Base-by-base conservation (phyloP, 2,797 vertebrate species). In the Acrossocheilus wenchowensis region DNA sequence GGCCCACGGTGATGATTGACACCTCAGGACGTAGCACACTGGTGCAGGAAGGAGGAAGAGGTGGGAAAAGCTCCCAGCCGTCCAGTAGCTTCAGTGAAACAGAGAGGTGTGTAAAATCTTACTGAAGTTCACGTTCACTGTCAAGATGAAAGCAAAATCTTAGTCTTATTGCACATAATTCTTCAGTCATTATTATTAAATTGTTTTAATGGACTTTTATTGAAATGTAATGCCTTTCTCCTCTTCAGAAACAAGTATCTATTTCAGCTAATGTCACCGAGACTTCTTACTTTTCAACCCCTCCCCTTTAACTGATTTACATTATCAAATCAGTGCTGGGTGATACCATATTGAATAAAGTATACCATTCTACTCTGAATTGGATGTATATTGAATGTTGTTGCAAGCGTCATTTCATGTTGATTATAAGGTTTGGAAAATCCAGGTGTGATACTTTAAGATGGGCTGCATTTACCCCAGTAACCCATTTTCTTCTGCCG, bases 31-130 rank as follows among this genome's bases (percentile, higher is more conserved):
- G 97, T 2, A 95, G 96, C 86, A 93, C 97, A 0, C 84, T 97
- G 90, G 93, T 96, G 83, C 95, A 96, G 87, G 97, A 97, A 75
- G 93, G 95, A 2, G 92, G 95, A 36, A 95, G 95, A 0, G 96
- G 95, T n/a, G 86, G 95, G 89, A 97, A 97, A 90, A 95, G 93
- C 68, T 93, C 95, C 57, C 96, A 97, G 86, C 98, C 98, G 0
- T 97, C 98, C 78, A 98, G 97, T 95, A 95, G 95, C 93, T 94
- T 96, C 90, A 98, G 96, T 39, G 98, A 99, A 89, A 95, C 97
- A 0, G 98, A 99, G 93, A 96, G 98, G 82, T 62, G 34, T 52
- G 50, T 85, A 34, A 87, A 81, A 73, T 60, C 64, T 69, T 30
- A 4, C n/a, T 5, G 10, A 82, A 69, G 69, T 82, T 78, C 54